A percentile compares a stretch with the other conserved stretches of the same genome.
Conservation (phyloP, 2,888 invertebrate genomes). For the Craniophora ligustri region DNA sequence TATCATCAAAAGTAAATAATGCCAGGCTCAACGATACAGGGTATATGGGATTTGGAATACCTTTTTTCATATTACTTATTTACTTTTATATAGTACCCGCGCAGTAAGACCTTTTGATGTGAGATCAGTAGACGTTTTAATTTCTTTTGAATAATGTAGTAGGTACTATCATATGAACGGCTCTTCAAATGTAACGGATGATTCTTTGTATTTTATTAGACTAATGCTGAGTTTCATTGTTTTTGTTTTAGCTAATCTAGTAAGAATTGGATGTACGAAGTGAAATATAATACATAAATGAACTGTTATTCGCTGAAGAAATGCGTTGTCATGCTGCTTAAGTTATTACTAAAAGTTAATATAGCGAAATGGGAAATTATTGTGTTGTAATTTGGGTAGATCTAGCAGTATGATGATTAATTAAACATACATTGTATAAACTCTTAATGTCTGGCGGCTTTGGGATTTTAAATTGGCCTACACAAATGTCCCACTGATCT, state of each 20-base stretch:
- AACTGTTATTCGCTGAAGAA: conserved; percentile 9
- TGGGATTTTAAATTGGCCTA: too few species aligned
- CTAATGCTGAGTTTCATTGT: conserved; percentile 11
- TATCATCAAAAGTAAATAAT: too few species aligned
- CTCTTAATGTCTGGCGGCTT: too few species aligned
- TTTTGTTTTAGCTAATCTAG: conserved; percentile 27
- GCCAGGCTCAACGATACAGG: not conserved
- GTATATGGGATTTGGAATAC: conserved; percentile 1
- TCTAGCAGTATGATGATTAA: not conserved
- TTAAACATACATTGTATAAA: too few species aligned
- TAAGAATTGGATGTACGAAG: conserved; percentile 3
- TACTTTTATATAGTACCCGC: not conserved
- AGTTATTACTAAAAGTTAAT: not conserved
- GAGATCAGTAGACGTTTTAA: conserved; percentile 30
- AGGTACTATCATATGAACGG: conserved; percentile 14
- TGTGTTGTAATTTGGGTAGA: not conserved
- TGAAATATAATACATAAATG: conserved; percentile 2
- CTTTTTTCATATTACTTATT: not conserved
- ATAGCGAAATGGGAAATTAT: not conserved
- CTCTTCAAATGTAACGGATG: conserved; percentile 1
- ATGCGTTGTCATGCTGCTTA: not conserved
- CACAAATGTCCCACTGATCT: too few species aligned
- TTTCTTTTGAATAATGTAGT: conserved; percentile 40
- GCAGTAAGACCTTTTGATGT: conserved; percentile 11
- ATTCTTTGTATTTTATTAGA: conserved; percentile 12